Base-by-base conservation (phyloP, 2,888 invertebrate genomes). In the Standfussiana lucernea region DNA sequence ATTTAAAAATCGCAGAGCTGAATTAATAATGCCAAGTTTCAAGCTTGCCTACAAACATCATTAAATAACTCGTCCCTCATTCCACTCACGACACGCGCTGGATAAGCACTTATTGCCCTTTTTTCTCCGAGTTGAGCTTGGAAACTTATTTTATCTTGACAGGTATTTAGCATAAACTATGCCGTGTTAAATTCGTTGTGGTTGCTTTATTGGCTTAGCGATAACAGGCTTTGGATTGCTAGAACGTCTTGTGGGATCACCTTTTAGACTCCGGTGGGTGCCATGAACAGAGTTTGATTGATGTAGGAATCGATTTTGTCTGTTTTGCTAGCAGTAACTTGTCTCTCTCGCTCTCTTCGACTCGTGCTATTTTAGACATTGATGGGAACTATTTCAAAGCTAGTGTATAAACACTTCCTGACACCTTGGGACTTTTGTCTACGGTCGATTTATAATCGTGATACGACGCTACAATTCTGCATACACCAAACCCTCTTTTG, bases 121-220 rank as follows among this genome's bases (percentile, higher is more conserved):
- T 83, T 83, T 81, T 72, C 35, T 59, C 62, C 32, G 35, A 59
- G 85, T 67, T 84, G 82, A 73, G 75, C 79, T 71, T 75, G 75
- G 75, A 75, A 75, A 72, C 72, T 65, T 82, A 83, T 85, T 84
- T 85, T 73, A 82, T 84, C 85, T 75, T 75, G 85, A 75, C 85
- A 85, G 82, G 78, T 84, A 84, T 84, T 84, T 85, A 84, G 85
- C 85, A 82, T 84, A 84, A 82, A 56, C 85, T 79, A 75, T 61
- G 72, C 75, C 53, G 64, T 73, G 70, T 71, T 79, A 61, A 72
- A 72, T 72, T 78, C 53, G 53, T 81, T 61, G 65, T 83, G 62
- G 69, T 85, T 78, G 50, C 24, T 72, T 85, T 75, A 75, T 82
- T 70, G 69, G 61, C 42, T 61, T 66, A 42, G 42, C 37, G 53